Evolutionary conservation across 2,888 invertebrate species (phyloP).

Genomic region (Leptinotarsa tumamoca): DNA sequence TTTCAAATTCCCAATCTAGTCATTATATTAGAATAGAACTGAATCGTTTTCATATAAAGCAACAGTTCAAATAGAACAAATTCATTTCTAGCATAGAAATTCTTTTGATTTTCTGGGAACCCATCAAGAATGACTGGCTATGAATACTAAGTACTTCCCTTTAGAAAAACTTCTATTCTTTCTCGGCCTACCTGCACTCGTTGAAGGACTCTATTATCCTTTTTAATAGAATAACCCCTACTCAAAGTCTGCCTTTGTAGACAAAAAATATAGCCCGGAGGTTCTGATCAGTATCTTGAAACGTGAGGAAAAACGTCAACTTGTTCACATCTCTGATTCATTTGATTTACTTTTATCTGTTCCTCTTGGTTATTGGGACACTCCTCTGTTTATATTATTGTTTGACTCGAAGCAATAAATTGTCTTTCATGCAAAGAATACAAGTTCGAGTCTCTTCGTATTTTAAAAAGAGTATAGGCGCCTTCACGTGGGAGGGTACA

Average conservation of each 20-base stretch:
- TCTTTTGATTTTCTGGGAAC: neutral
- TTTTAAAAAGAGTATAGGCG: conserved; percentile 23
- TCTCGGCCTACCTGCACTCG: conserved; percentile 4
- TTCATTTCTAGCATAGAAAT: neutral
- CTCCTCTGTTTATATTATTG: conserved; percentile 15
- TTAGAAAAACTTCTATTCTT: neutral
- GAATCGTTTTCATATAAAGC: neutral
- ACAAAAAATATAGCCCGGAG: conserved; percentile 1
- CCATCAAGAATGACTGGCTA: neutral
- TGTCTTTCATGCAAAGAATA: conserved; percentile 3
- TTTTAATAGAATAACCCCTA: conserved; percentile 3
- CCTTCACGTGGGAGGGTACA: conserved; percentile 34
- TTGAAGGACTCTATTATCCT: conserved; percentile 13
- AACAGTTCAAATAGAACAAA: neutral
- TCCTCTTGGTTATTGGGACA: conserved; percentile 9
- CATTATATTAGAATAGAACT: neutral
- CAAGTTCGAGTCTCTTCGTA: conserved; percentile 14
- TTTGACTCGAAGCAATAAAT: conserved; percentile 18
- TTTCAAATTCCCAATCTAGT: too few species aligned
- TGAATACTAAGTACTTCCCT: conserved; percentile 12
- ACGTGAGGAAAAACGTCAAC: conserved; percentile 6
- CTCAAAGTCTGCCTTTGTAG: conserved; percentile 5
- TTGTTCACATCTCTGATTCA: neutral
- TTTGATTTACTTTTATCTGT: neutral
- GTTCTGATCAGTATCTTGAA: neutral